phyloP scores from a whole-genome alignment of 2,888 invertebrate species.

The Bruchidius siliquastri region DNA sequence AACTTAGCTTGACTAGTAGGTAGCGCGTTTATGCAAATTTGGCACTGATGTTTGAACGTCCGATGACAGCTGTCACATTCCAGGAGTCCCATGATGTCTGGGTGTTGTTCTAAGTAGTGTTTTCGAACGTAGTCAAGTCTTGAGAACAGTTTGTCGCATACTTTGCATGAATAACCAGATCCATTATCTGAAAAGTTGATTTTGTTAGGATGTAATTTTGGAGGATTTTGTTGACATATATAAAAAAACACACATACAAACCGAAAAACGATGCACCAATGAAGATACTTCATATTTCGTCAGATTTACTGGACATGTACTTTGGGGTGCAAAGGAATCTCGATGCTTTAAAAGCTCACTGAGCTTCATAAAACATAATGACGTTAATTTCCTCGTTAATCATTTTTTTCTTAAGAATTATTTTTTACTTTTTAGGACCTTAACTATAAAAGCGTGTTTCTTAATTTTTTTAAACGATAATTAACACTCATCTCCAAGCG shows the following conservation, averaged over 20 bases:
- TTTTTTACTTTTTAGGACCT: too few species aligned
- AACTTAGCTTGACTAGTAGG: conserved; percentile 1
- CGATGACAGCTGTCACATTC: conserved; percentile 5
- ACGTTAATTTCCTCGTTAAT: too few species aligned
- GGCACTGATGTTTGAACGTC: conserved; percentile 4
- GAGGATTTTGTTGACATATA: neutral
- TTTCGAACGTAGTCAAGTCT: conserved; percentile 28
- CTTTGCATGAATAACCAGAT: conserved; percentile 17
- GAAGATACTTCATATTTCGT: neutral
- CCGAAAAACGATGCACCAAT: neutral
- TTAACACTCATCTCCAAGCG: too few species aligned
- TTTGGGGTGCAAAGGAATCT: too few species aligned
- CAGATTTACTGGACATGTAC: too few species aligned
- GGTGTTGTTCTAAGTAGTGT: conserved; percentile 23
- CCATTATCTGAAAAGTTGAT: conserved; percentile 6
- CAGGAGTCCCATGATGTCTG: conserved; percentile 3
- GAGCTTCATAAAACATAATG: too few species aligned
- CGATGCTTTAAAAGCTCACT: too few species aligned
- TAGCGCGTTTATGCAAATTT: neutral
- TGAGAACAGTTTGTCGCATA: conserved; percentile 25
- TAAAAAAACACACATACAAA: neutral
- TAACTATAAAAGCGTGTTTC: too few species aligned
- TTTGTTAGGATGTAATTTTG: conserved; percentile 1
- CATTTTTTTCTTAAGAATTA: too few species aligned
- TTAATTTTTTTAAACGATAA: too few species aligned